phyloP scores from a whole-genome alignment of 1,140 invertebrate genomes.

The Penaeus indicus region DNA sequence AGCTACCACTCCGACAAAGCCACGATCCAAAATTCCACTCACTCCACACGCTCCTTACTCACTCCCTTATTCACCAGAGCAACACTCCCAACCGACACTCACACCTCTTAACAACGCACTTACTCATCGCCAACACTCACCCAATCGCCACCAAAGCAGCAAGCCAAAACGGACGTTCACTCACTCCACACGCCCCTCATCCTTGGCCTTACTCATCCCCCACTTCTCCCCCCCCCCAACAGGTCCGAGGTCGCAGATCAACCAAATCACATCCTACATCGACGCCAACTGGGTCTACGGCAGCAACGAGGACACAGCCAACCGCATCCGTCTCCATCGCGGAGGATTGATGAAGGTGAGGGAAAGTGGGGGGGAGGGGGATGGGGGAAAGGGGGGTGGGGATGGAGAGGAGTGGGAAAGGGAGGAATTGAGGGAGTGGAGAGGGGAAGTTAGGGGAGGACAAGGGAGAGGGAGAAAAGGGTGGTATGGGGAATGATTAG shows the following conservation, averaged over 20 bases:
- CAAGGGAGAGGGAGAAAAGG: too few species aligned
- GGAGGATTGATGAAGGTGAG: conserved; percentile 71
- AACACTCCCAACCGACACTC: too few species aligned
- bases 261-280: conserved; percentile 72
- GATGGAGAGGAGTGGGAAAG: not conserved
- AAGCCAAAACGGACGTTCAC: too few species aligned
- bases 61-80: too few species aligned
- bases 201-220: not conserved
- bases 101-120: too few species aligned
- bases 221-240: conserved; percentile 53
- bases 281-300: conserved; percentile 75
- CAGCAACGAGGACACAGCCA: conserved; percentile 71
- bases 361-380: not conserved
- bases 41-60: too few species aligned
- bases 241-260: conserved; percentile 73
- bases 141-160: too few species aligned
- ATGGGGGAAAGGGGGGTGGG: not conserved
- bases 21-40: too few species aligned
- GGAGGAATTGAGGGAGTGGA: not conserved
- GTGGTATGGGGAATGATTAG: too few species aligned
- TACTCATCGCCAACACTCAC: too few species aligned
- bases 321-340: conserved; percentile 71
- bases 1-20: too few species aligned
- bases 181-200: not conserved
- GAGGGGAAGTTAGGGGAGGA: too few species aligned